These are phyloP conservation scores for Drosophila triauraria DNA, from an alignment of 1,140 invertebrate species.

Conservation along the genomic window DNA sequence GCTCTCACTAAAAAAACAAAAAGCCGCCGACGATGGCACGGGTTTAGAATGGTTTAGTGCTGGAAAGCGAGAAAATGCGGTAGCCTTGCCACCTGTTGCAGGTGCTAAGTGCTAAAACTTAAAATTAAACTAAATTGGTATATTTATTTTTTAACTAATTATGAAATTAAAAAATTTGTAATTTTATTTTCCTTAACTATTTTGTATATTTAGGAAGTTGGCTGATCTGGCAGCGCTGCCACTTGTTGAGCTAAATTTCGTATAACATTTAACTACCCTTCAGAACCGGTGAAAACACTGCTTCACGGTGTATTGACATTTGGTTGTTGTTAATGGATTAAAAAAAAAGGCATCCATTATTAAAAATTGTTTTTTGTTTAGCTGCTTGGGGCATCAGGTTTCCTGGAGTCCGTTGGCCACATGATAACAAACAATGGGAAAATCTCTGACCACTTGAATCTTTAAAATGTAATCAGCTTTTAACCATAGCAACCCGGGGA, in stretches of 20 bases:
- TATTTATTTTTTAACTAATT: not conserved
- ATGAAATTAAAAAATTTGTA: not conserved
- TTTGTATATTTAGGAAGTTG: too few relatives aligned
- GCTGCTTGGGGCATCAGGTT: too few relatives aligned
- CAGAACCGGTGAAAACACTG: not conserved
- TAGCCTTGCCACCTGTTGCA: slow-evolving; percentile 8
- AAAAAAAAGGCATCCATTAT: too few relatives aligned
- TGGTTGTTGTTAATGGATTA: not conserved
- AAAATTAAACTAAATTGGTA: not conserved
- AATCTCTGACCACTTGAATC: not conserved
- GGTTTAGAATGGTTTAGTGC: slow-evolving; percentile 1
- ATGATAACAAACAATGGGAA: not conserved
- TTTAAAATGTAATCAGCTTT: not conserved
- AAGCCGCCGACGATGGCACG: not conserved
- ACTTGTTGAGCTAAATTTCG: slow-evolving; percentile 1
- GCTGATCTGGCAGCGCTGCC: not conserved
- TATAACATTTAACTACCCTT: too few relatives aligned
- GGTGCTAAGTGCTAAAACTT: not conserved
- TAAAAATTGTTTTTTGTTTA: too few relatives aligned
- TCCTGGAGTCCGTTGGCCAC: too few relatives aligned
- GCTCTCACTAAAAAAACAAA: slow-evolving; percentile 22
- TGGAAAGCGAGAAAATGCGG: not conserved
- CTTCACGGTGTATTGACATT: not conserved
- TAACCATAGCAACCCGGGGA: not conserved
- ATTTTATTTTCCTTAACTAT: not conserved